Base-by-base conservation (phyloP, 30 jellyfish, hydroid and myxozoan species). In the Aurelia sp. region DNA sequence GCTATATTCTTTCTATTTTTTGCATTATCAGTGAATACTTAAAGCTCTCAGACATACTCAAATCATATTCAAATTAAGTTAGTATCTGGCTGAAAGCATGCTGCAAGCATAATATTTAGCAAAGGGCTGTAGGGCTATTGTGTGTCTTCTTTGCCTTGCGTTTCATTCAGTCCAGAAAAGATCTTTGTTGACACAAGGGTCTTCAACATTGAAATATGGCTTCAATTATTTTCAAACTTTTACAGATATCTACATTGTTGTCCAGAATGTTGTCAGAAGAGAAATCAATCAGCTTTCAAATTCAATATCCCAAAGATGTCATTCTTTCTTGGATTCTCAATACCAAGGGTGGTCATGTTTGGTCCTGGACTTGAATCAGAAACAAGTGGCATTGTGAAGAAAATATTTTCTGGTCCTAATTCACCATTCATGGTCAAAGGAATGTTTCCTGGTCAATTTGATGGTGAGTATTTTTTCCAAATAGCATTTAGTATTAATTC, bases 371-470 rank as follows among this genome's bases (percentile, higher is more conserved):
- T 94, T 23, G 97, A 94, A 73, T 73, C 97, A 21, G 84, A 87
- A 51, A 89, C 97, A 21, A 94, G 96, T 77, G 97, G 92, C 3
- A 74, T 94, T 40, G 96, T 94, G 20, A 82, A 65, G 53, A 89
- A 85, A 53, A 62, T 94, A 30, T 76, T 94, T 40, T 82, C 97
- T 84, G 98, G 91, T 70, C 82, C 84, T 13, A 73, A 55, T 79
- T 94, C 99, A 11, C 97, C 97, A 16, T 89, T 94, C 63, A 48
- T 86, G 20, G 91, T 94, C 66, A 94, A 88, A 65, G 97, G 97
- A 44, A 88, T 94, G 97, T 94, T 94, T 89, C 99, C 99, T 19
- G 99, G 99, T 8, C 95, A 94, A 74, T 94, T 94, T 89, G 99
- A 89, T 52, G 99, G 97, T 93, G 84, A 7, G 91, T 44, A 3